Conservation (phyloP, 2,797 vertebrate species). For the Pseudopleuronectes americanus region DNA sequence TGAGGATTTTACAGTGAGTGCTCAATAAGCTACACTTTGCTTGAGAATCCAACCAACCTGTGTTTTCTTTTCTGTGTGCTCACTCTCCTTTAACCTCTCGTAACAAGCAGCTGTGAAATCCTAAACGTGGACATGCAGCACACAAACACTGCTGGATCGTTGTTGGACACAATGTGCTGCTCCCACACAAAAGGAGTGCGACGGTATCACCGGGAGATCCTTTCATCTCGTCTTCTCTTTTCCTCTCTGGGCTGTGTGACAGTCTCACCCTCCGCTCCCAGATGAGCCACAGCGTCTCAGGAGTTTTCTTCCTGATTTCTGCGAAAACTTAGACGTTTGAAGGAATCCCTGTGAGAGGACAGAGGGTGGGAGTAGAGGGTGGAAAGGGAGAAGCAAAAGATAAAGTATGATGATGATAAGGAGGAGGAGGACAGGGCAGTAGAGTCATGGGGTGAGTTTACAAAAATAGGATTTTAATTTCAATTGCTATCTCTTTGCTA, state of each 20-base stretch:
- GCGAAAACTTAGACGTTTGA: conserved; percentile 86
- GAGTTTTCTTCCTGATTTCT: conserved; percentile 83
- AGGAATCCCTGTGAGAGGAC: conserved; percentile 80
- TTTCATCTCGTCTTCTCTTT: conserved; percentile 44
- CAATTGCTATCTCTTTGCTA: background rate
- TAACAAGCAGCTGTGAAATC: conserved; percentile 40
- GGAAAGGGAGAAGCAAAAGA: conserved; percentile 9
- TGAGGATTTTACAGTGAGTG: conserved; percentile 64
- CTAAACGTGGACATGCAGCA: conserved; percentile 43
- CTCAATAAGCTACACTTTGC: conserved; percentile 52
- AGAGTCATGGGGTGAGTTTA: conserved; percentile 1
- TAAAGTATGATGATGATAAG: background rate
- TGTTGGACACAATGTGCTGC: conserved; percentile 25
- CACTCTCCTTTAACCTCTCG: conserved; percentile 30
- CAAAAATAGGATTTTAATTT: background rate
- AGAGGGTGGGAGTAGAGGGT: conserved; percentile 15
- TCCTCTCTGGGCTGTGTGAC: conserved; percentile 42
- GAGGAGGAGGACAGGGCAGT: conserved; percentile 16
- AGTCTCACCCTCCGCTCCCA: conserved; percentile 39
- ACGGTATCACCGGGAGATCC: conserved; percentile 36
- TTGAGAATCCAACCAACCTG: conserved; percentile 15
- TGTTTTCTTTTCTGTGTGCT: conserved; percentile 46
- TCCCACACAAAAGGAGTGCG: conserved; percentile 23
- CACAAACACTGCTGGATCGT: conserved; percentile 31
- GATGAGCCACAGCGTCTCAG: conserved; percentile 68